Conservation (phyloP, 2,888 invertebrate genomes). For the Agriopis marginaria region DNA sequence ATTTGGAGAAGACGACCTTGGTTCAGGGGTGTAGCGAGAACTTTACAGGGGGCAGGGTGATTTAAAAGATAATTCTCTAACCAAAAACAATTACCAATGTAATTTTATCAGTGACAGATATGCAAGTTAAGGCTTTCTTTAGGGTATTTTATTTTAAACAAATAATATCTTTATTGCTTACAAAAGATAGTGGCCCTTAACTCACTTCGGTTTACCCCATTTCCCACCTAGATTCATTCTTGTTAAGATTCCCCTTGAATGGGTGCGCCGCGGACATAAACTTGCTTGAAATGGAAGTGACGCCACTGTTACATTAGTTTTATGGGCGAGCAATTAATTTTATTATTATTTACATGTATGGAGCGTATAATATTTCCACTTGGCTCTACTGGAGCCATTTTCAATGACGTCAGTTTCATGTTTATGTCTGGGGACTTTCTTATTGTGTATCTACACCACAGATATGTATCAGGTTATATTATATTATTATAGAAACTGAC, state of each 20-base stretch:
- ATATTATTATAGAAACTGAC: no score
- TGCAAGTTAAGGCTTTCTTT: no score
- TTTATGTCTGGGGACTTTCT: slow-evolving; percentile 4
- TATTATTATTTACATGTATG: slow-evolving; percentile 40
- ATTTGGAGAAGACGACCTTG: slow-evolving; percentile 37
- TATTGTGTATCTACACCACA: neutral
- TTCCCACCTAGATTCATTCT: slow-evolving; percentile 1
- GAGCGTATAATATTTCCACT: slow-evolving; percentile 24
- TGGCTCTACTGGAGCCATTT: slow-evolving; percentile 7
- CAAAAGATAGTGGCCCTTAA: neutral
- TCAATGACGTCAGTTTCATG: slow-evolving; percentile 21
- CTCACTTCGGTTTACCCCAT: neutral
- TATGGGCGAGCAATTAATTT: slow-evolving; percentile 37
- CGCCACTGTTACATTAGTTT: slow-evolving; percentile 40
- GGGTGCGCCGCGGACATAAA: slow-evolving; percentile 40
- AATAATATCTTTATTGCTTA: no score
- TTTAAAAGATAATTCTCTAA: neutral
- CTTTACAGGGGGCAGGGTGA: neutral
- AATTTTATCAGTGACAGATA: neutral
- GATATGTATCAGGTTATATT: no score
- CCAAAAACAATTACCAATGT: neutral
- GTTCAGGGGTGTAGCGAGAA: slow-evolving; percentile 1
- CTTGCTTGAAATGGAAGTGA: slow-evolving; percentile 34
- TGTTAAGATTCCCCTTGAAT: slow-evolving; percentile 29
- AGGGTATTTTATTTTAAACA: no score